phyloP scores from a whole-genome alignment of 2,888 invertebrate genomes.

The Tenthredo distinguenda region DNA sequence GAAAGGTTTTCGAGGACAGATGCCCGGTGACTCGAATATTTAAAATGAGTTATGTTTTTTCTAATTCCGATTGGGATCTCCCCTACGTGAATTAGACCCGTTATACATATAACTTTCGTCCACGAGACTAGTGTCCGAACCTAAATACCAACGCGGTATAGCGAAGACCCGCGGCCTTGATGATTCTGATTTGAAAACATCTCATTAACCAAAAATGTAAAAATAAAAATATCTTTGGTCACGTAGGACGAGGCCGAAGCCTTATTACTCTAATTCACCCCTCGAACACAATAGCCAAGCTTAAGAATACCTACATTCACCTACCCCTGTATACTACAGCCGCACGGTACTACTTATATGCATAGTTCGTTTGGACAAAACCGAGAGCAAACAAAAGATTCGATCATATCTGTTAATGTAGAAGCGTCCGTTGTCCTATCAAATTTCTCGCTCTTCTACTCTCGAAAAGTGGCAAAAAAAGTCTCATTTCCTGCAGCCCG shows the following conservation, averaged over 20 bases:
- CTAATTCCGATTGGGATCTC: slow-evolving; percentile 38
- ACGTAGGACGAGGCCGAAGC: slow-evolving; percentile 15
- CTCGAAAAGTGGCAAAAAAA: slow-evolving; percentile 55
- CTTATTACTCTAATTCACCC: slow-evolving; percentile 32
- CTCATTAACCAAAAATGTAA: slow-evolving; percentile 16
- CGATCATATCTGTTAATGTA: slow-evolving; percentile 47
- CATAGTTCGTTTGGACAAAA: slow-evolving; percentile 31
- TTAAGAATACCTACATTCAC: slow-evolving; percentile 47
- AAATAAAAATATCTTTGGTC: slow-evolving; percentile 5
- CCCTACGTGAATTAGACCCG: slow-evolving; percentile 27
- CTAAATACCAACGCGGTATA: neutral
- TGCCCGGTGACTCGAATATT: slow-evolving; percentile 48
- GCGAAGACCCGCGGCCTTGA: neutral
- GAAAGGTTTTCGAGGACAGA: slow-evolving; percentile 35
- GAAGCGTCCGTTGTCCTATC: slow-evolving; percentile 60
- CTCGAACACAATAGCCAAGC: slow-evolving; percentile 31
- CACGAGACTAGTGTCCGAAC: neutral
- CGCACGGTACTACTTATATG: neutral
- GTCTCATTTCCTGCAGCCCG: slow-evolving; percentile 64
- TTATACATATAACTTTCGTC: neutral
- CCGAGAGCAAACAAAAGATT: slow-evolving; percentile 26
- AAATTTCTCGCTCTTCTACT: slow-evolving; percentile 56
- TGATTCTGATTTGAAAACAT: slow-evolving; percentile 16
- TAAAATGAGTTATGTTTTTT: slow-evolving; percentile 26
- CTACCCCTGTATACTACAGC: neutral